A percentile compares a stretch with the other conserved stretches of the same genome.
Evolutionary conservation across 2,797 vertebrate species (phyloP).

Genomic region (Cryptoblepharus egeriae): DNA sequence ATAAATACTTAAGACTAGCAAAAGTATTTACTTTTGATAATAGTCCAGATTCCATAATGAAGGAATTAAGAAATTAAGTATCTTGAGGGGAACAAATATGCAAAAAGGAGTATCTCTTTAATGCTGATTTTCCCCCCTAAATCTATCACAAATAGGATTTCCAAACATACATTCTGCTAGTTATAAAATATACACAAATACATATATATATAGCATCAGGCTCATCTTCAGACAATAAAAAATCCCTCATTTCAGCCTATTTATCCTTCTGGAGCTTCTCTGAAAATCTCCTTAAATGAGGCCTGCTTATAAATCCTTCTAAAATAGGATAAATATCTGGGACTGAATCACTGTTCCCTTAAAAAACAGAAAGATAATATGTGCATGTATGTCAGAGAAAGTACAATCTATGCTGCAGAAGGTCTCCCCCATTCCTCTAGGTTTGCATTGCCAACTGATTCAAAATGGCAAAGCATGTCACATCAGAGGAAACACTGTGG

Average conservation of each 20-base stretch:
- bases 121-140: constrained; percentile 6
- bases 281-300: constrained; percentile 44
- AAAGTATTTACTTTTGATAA: not conserved
- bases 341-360: not conserved
- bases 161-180: constrained; percentile 19
- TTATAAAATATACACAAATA: constrained; percentile 34
- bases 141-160: constrained; percentile 30
- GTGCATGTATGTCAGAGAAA: not conserved
- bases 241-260: not conserved
- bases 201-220: constrained; percentile 39
- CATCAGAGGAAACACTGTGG: not conserved
- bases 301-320: constrained; percentile 30
- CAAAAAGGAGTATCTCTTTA: constrained; percentile 33
- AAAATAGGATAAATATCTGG: constrained; percentile 31
- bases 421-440: not conserved
- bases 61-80: constrained; percentile 36
- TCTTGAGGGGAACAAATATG: not conserved
- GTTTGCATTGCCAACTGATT: not conserved
- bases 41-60: not conserved
- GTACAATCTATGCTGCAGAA: not conserved
- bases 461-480: not conserved
- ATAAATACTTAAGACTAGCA: not conserved
- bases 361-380: not conserved
- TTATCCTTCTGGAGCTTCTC: constrained; percentile 31
- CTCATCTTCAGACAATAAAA: constrained; percentile 47